Evolutionary conservation across 1,140 invertebrate genomes (phyloP).

Genomic region (Drosophila lacteicornis): DNA sequence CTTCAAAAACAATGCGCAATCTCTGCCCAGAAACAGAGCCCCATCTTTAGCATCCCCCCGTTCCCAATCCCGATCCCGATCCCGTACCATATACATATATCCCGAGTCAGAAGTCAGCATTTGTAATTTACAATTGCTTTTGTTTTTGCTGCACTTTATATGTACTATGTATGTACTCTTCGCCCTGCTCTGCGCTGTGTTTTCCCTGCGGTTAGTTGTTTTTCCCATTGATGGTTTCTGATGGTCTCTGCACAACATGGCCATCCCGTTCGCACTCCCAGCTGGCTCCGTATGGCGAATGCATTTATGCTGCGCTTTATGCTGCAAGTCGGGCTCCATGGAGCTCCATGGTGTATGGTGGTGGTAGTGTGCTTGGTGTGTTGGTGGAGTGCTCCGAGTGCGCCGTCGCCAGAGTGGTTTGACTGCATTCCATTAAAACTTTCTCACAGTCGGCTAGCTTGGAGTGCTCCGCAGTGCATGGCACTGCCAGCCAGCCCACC

Average conservation of each 20-base stretch:
- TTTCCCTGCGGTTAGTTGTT: constrained; percentile 65
- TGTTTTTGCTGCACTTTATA: constrained; percentile 51
- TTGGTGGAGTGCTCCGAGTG: constrained; percentile 43
- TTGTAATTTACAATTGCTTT: constrained; percentile 77
- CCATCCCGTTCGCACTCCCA: constrained; percentile 54
- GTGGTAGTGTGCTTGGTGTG: constrained; percentile 20
- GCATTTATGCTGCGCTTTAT: constrained; percentile 68
- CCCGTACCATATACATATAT: neutral
- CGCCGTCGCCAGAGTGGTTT: constrained; percentile 70
- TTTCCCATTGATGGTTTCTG: constrained; percentile 79
- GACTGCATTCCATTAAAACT: constrained; percentile 85
- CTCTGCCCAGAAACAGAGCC: constrained; percentile 42
- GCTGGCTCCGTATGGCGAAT: constrained; percentile 26
- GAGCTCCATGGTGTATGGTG: constrained; percentile 26
- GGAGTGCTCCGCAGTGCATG: constrained; percentile 54
- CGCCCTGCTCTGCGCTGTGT: constrained; percentile 44
- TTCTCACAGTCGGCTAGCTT: constrained; percentile 81
- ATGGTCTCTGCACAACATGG: constrained; percentile 44
- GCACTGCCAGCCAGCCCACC: constrained; percentile 44
- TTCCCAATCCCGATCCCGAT: constrained; percentile 5
- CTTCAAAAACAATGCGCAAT: constrained; percentile 72
- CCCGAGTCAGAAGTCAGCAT: constrained; percentile 44
- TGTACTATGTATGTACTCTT: constrained; percentile 30
- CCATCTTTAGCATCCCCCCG: constrained; percentile 24
- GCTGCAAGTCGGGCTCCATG: constrained; percentile 42